Evolutionary conservation across 2,888 invertebrate species (phyloP).

Genomic region (Leptopilina myrica): DNA sequence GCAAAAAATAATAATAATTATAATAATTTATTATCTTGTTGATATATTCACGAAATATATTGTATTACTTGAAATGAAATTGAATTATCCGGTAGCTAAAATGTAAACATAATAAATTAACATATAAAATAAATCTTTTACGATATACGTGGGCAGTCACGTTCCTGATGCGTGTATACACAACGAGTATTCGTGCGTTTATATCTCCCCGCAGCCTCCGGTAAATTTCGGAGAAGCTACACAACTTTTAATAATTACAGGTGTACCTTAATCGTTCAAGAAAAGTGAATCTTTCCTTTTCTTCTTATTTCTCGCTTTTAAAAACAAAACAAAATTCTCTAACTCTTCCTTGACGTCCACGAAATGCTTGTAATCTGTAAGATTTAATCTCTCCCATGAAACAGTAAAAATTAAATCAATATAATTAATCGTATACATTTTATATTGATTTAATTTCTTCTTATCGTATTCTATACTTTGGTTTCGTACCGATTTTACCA

Average conservation of each 20-base stretch:
- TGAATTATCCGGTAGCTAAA: slow-evolving; percentile 18
- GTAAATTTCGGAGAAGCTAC: slow-evolving; percentile 54
- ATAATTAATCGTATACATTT: too few species aligned
- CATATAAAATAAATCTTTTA: slow-evolving; percentile 19
- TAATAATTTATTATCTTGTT: too few species aligned
- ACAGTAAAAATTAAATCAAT: neutral
- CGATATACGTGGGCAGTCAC: slow-evolving; percentile 35
- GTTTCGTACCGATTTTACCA: too few species aligned
- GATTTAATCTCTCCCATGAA: neutral
- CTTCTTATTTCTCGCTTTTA: neutral
- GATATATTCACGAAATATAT: neutral
- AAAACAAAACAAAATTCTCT: neutral
- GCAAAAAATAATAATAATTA: neutral
- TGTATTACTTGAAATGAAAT: neutral
- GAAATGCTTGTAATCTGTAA: neutral
- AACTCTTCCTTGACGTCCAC: neutral
- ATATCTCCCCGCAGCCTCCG: slow-evolving; percentile 49
- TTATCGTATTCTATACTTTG: too few species aligned
- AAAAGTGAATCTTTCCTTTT: slow-evolving; percentile 15
- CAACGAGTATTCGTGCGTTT: slow-evolving; percentile 40
- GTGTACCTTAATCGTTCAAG: slow-evolving; percentile 53
- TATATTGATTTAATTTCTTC: too few species aligned
- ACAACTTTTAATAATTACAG: slow-evolving; percentile 63
- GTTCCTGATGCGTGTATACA: neutral
- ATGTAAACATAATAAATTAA: slow-evolving; percentile 21